Evolutionary conservation across 2,888 invertebrate genomes (phyloP), one percentile per base, ranked within the genome.

Genomic region (Spicauda simplicius): DNA sequence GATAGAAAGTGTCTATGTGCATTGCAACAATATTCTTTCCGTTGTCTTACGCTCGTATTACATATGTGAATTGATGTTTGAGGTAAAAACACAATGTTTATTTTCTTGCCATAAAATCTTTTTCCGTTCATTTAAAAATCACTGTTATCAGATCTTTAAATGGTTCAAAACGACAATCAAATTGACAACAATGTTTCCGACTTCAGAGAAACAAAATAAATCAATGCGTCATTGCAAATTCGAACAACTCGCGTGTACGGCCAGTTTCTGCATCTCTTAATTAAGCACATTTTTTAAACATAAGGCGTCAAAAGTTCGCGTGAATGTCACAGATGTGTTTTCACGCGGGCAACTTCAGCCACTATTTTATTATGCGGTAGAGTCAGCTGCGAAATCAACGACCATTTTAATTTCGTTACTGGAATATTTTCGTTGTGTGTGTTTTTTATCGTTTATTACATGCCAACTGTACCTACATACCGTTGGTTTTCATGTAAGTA

Each of bases 311-410:
- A 72, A 68, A 61, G 71, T 70, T 75, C 68, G 76, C 75, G 75
- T 75, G 75, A 72, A 70, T 69, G 74, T 64, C 74, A 72, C 71
- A 71, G 70, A 72, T 69, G 70, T 70, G 70, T 73, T 70, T 71
- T 73, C 66, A 71, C 70, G 57, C 58, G 53, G 33, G 57, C 69
- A 33, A 60, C 65, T 64, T 41, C 30, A 71, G 60, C 55, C 69
- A 65, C 65, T 65, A 65, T 65, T 65, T 65, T 25, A 65, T 59
- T 59, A 64, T 61, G 57, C n/a, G 25, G 70, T 68, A 70, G 63
- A 69, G 69, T 72, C 70, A 48, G 54, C 53, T 69, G 69, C 71
- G 65, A 69, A 72, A 72, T 71, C 69, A 64, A 64, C 69, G 69
- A 50, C 69, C 64, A 70, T 61, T 71, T 70, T 64, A 70, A 63